Conservation (phyloP, 2,888 invertebrate species). For the Ophonus ardosiacus region DNA sequence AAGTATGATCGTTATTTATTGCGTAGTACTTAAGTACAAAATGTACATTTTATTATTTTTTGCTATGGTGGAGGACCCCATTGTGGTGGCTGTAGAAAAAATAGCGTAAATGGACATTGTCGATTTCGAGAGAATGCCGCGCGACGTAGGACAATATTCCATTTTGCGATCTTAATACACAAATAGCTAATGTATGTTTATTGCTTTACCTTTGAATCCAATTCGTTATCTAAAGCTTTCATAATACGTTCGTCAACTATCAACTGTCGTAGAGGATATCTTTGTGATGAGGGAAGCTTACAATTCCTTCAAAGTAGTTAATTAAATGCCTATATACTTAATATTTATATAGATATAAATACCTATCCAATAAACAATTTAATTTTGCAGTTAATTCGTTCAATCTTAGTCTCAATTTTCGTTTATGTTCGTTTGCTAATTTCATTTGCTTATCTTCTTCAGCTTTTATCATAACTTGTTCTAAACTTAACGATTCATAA, state of each 20-base stretch:
- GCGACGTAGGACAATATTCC: too few relatives aligned
- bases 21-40: too few relatives aligned
- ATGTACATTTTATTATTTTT: too few relatives aligned
- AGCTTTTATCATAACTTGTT: conserved; percentile 83
- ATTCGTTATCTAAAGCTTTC: conserved; percentile 79
- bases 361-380: conserved; percentile 65
- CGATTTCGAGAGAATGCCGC: too few relatives aligned
- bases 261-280: conserved; percentile 79
- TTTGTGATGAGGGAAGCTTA: conserved; percentile 80
- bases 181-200: too few relatives aligned
- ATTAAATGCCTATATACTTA: neutral
- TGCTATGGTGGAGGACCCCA: too few relatives aligned
- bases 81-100: too few relatives aligned
- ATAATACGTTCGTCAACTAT: conserved; percentile 84
- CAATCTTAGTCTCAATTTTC: conserved; percentile 78
- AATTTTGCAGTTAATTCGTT: conserved; percentile 77
- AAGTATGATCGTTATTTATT: too few relatives aligned
- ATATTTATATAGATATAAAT: neutral
- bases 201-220: conserved; percentile 76
- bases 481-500: conserved; percentile 76
- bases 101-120: too few relatives aligned
- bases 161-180: too few relatives aligned
- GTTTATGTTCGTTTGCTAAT: conserved; percentile 82
- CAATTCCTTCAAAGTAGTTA: conserved; percentile 76
- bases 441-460: conserved; percentile 81